Base-by-base conservation (phyloP, 2,113 vertebrate genomes). In the Sterna hirundo region DNA sequence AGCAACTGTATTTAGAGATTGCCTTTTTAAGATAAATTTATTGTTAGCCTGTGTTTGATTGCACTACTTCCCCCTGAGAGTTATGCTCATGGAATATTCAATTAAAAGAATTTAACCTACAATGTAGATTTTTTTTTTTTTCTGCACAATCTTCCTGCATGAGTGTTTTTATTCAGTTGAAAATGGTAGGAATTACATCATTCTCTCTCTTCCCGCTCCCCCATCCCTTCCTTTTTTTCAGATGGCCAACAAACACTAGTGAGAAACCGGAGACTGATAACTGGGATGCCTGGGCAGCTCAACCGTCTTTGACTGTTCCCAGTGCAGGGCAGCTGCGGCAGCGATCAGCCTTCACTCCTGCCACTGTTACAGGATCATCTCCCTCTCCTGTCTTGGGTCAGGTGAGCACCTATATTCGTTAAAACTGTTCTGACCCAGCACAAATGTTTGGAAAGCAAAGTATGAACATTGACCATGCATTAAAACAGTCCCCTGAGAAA, bases 351-450 rank as follows among this genome's bases (percentile, higher is more conserved):
- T 99, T 99, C 93, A 99, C 99, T 11, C 99, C 99, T 5, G 99
- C 99, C 64, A 99, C 99, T 1, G 99, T 99, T 93, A 99, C 99
- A 0, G 99, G 99, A 57, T 99, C 99, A 34, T 99, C 99, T 16
- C 99, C 99, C 0, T 99, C 99, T 58, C 99, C 99, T 22, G 99
- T 99, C 11, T 97, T 99, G 44, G 99, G 99, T 95, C 99, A 99
- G 99, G 99, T 99, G 97, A 97, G 95, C 81, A 57, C 21, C 15
- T 61, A 11, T 49, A 5, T 60, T 49, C 27, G 18, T 47, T 65
- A 57, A 49, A 18, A 12, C 3, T 30, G 2, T 51, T 60, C n/a
- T 34, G 25, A 79, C 62, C 17, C 46, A 52, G 9, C n/a, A 51
- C 47, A 51, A 26, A 20, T 3, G 2, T 83, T 57, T 36, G 42